Conservation (phyloP, 1,140 invertebrate species). For the Drosophila arizonae region DNA sequence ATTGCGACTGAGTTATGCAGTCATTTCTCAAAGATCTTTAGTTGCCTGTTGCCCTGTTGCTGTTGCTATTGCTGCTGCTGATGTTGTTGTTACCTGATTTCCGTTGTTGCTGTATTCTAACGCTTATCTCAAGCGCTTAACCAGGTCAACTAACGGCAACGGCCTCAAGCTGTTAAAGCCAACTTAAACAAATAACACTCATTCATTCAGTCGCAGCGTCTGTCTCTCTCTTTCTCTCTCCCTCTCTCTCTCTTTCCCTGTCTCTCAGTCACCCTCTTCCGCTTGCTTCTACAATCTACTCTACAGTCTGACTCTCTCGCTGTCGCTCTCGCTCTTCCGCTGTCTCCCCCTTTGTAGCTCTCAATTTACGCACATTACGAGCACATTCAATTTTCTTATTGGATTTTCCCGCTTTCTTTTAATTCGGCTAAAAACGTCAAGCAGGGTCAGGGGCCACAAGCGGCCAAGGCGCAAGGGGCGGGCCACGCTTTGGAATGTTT, state of each 20-base stretch:
- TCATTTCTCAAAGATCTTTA: constrained; percentile 52
- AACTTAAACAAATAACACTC: constrained; percentile 76
- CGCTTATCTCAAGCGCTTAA: constrained; percentile 60
- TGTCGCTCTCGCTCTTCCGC: constrained; percentile 6
- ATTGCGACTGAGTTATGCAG: constrained; percentile 45
- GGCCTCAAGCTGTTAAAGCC: constrained; percentile 75
- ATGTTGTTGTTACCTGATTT: constrained; percentile 36
- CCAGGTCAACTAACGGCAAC: constrained; percentile 78
- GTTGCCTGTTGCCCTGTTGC: constrained; percentile 16
- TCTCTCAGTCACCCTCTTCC: constrained; percentile 1
- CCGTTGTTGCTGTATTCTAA: constrained; percentile 55
- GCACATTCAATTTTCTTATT: constrained; percentile 40
- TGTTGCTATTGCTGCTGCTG: constrained; percentile 8
- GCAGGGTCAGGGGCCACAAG: constrained; percentile 9
- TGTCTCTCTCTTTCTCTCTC: background rate
- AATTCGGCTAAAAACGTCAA: constrained; percentile 26
- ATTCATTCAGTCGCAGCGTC: constrained; percentile 48
- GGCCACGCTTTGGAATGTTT: background rate
- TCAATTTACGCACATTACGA: constrained; percentile 56
- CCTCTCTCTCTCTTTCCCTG: constrained; percentile 3
- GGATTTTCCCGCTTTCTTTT: constrained; percentile 57
- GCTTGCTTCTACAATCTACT: constrained; percentile 29
- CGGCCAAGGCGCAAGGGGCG: background rate
- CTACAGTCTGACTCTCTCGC: constrained; percentile 34
- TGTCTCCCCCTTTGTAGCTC: constrained; percentile 12